These are phyloP conservation scores for Chloroceryle aenea DNA, from an alignment of 2,113 vertebrate species.

Conservation along the genomic window DNA sequence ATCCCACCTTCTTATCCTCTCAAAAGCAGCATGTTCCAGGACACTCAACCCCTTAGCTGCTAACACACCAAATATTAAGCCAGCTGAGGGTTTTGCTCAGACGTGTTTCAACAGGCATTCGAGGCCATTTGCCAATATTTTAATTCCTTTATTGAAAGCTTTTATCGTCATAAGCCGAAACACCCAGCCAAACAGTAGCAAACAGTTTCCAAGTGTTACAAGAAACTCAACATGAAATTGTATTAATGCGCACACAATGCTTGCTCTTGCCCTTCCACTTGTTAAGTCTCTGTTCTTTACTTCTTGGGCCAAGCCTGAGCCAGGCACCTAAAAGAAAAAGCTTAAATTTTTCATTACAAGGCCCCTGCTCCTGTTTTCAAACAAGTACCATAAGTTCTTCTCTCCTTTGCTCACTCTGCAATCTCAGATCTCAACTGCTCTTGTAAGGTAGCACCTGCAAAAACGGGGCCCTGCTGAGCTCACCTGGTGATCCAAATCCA, in stretches of 20 bases:
- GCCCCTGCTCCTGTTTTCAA: not conserved
- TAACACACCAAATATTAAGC: not conserved
- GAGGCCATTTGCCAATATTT: constrained; percentile 14
- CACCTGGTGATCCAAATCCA: not conserved
- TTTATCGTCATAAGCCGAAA: not conserved
- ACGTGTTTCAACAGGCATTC: constrained; percentile 28
- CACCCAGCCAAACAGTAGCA: not conserved
- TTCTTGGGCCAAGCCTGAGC: not conserved
- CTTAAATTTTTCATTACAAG: not conserved
- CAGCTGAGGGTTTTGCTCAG: not conserved
- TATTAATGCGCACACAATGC: not conserved
- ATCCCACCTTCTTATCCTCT: not conserved
- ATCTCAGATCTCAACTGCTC: not conserved
- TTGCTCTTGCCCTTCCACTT: not conserved
- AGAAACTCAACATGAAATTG: not conserved
- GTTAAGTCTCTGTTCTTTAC: not conserved
- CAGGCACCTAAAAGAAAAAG: constrained; percentile 35
- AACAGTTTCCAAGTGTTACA: not conserved
- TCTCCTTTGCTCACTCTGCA: not conserved
- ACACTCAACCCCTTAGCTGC: not conserved
- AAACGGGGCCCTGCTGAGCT: not conserved
- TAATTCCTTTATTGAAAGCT: constrained; percentile 46
- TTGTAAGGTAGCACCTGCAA: not conserved
- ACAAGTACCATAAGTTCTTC: not conserved
- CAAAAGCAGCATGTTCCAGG: not conserved